Conservation (phyloP, 2,888 invertebrate species). For the Athalia circularis region DNA sequence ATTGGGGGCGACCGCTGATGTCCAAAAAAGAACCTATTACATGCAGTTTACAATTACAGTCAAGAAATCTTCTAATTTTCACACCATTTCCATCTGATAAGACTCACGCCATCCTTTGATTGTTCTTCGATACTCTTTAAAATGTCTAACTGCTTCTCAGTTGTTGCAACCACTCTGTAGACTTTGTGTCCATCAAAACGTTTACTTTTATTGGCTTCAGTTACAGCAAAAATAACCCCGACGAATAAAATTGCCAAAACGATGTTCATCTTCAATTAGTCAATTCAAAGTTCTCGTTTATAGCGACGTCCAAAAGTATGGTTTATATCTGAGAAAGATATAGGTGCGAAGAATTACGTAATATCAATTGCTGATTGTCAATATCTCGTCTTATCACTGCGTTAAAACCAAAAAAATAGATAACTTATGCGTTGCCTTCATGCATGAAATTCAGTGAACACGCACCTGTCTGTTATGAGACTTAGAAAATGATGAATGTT, state of each 20-base stretch:
- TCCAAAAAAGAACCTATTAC: neutral
- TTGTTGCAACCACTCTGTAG: conserved; percentile 24
- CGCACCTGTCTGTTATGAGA: too few relatives aligned
- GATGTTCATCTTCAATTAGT: too few relatives aligned
- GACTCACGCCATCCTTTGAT: conserved; percentile 8
- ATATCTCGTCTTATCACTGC: too few relatives aligned
- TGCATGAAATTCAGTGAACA: too few relatives aligned
- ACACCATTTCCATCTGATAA: neutral
- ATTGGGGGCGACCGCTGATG: neutral
- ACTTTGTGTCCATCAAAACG: conserved; percentile 26
- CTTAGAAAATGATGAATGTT: too few relatives aligned
- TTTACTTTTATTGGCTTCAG: neutral
- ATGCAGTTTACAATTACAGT: neutral
- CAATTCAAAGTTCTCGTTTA: too few relatives aligned
- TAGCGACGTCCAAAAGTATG: too few relatives aligned
- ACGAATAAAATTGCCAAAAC: neutral
- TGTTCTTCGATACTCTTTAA: neutral
- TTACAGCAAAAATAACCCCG: neutral
- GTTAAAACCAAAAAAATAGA: too few relatives aligned
- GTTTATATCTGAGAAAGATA: too few relatives aligned
- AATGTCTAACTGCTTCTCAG: neutral
- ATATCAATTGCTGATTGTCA: too few relatives aligned
- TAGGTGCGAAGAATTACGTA: too few relatives aligned
- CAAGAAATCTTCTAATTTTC: neutral
- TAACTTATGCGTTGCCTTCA: too few relatives aligned